phyloP scores from a whole-genome alignment of 2,797 vertebrate genomes.

The Tolypeutes matacus region DNA sequence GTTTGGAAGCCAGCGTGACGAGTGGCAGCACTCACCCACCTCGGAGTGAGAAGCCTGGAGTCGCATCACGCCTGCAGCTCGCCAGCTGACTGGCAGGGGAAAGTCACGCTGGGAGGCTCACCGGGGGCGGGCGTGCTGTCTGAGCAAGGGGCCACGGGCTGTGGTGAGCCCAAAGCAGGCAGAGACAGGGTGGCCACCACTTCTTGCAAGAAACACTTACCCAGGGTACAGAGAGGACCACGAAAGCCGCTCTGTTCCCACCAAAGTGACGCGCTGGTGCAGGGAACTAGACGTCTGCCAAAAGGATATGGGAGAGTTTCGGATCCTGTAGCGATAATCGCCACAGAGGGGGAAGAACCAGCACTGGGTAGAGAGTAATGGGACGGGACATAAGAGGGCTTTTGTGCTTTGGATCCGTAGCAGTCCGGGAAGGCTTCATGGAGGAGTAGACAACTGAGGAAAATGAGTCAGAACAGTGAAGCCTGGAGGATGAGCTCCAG shows the following conservation, averaged over 20 bases:
- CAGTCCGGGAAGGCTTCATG: neutral
- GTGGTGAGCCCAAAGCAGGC: constrained; percentile 5
- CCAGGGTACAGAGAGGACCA: neutral
- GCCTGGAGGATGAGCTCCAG: neutral
- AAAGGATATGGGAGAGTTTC: neutral
- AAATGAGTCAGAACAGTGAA: no score
- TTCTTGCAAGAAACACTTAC: constrained; percentile 10
- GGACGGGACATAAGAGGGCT: neutral
- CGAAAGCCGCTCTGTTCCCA: neutral
- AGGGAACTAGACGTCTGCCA: neutral
- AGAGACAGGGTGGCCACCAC: neutral
- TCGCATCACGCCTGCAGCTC: no score
- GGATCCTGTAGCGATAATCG: neutral
- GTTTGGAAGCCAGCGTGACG: no score
- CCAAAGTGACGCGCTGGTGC: neutral
- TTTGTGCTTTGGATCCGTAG: neutral
- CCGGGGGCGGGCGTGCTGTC: neutral
- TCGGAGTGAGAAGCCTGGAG: no score
- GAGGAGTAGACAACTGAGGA: neutral
- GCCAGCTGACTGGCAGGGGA: neutral
- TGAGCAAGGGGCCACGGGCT: neutral
- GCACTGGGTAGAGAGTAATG: neutral
- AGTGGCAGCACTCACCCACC: no score
- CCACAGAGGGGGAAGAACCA: neutral
- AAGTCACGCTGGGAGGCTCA: constrained; percentile 21